Evolutionary conservation across 2,888 invertebrate species (phyloP).

Genomic region (Ptychoptera contaminata): DNA sequence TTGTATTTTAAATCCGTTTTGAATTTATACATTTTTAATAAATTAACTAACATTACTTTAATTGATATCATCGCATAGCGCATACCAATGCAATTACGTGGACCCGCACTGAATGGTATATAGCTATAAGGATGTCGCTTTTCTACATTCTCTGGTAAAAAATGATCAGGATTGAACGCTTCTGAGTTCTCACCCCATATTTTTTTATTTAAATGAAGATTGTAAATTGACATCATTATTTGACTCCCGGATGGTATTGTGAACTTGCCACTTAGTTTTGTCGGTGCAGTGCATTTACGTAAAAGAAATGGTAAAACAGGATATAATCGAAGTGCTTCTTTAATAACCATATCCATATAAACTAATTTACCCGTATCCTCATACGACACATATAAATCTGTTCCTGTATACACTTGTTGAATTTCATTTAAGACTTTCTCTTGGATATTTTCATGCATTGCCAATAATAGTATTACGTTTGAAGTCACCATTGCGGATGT

Average conservation of each 20-base stretch:
- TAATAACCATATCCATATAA: slow-evolving; percentile 5
- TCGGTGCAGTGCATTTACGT: background rate
- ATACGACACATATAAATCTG: background rate
- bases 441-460: slow-evolving; percentile 6
- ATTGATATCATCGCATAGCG: slow-evolving; percentile 8
- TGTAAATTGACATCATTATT: slow-evolving; percentile 7
- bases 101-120: too few relatives aligned
- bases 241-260: slow-evolving; percentile 7
- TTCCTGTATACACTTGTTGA: background rate
- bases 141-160: too few relatives aligned
- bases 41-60: slow-evolving; percentile 6
- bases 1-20: slow-evolving; percentile 7
- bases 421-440: slow-evolving; percentile 4
- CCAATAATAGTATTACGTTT: slow-evolving; percentile 2
- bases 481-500: slow-evolving; percentile 2
- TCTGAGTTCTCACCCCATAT: slow-evolving; percentile 9
- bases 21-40: slow-evolving; percentile 7
- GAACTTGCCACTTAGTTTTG: slow-evolving; percentile 2
- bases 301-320: slow-evolving; percentile 6
- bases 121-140: too few relatives aligned
- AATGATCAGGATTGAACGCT: too few relatives aligned
- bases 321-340: slow-evolving; percentile 6
- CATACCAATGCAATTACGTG: too few relatives aligned
- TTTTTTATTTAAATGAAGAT: slow-evolving; percentile 6
- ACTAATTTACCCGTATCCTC: slow-evolving; percentile 2